Evolutionary conservation across 64 coral and sea anemone species (phyloP).

Genomic region (Pachyseris speciosa): DNA sequence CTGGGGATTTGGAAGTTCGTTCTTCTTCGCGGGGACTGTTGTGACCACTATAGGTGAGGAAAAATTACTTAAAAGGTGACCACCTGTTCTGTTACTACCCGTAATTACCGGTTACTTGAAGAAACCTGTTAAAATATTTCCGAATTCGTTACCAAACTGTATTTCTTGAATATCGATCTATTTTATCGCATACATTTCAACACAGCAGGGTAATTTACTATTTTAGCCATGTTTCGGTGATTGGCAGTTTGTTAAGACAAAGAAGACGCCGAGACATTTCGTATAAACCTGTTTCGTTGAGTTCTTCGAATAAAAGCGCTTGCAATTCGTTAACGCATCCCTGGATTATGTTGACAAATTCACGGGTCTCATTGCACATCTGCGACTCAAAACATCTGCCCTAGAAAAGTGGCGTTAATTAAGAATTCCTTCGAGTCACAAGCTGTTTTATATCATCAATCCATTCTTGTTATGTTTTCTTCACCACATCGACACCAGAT

Average conservation of each 20-base stretch:
- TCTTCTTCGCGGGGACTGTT: slow-evolving; percentile 92
- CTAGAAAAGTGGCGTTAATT: too few species aligned
- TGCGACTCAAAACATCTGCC: too few species aligned
- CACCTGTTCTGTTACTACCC: background rate
- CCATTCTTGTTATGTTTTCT: too few species aligned
- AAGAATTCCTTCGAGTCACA: too few species aligned
- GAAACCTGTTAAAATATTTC: background rate
- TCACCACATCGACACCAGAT: too few species aligned
- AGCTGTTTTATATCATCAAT: too few species aligned
- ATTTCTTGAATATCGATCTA: background rate
- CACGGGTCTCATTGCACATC: too few species aligned
- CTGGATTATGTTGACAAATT: too few species aligned
- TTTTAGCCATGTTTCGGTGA: background rate
- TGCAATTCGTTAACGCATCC: too few species aligned
- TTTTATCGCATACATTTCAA: background rate
- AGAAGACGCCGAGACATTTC: too few species aligned
- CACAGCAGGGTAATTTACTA: background rate
- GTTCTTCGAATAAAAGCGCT: too few species aligned
- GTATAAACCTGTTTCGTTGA: too few species aligned
- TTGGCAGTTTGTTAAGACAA: background rate
- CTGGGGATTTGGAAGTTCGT: slow-evolving; percentile 91
- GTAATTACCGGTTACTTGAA: background rate
- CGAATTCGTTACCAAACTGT: background rate
- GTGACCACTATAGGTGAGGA: slow-evolving; percentile 90
- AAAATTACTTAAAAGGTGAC: slow-evolving; percentile 2